phyloP scores from a whole-genome alignment of 2,113 vertebrate species.

The Calypte anna region DNA sequence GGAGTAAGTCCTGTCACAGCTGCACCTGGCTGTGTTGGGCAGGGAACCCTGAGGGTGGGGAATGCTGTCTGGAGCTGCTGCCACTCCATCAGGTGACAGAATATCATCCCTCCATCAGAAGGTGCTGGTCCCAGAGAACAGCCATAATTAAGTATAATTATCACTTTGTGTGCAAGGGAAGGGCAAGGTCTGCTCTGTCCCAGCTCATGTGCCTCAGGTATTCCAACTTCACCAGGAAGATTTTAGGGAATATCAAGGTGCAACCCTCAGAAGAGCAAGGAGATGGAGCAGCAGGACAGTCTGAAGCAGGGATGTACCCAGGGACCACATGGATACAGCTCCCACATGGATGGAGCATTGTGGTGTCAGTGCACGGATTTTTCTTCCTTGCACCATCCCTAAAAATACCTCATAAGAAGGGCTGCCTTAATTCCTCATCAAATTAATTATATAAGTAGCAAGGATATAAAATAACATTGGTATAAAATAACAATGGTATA shows the following conservation, averaged over 20 bases:
- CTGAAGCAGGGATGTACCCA: not conserved
- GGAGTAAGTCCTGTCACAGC: not conserved
- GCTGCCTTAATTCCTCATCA: not conserved
- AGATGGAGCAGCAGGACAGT: not conserved
- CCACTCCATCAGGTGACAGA: not conserved
- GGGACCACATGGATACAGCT: fast-evolving
- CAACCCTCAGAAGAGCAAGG: not conserved
- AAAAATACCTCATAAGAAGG: not conserved
- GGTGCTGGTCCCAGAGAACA: not conserved
- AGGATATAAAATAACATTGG: not conserved
- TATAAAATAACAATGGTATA: not conserved
- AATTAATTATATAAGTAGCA: not conserved
- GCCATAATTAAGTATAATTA: not conserved
- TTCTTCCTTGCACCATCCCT: not conserved
- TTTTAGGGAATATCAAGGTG: not conserved
- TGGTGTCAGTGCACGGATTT: fast-evolving
- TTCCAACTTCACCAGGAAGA: fast-evolving
- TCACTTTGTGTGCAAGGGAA: fast-evolving
- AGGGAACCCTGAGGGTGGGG: not conserved
- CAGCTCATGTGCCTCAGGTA: not conserved
- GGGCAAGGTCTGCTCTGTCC: not conserved
- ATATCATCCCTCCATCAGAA: not conserved
- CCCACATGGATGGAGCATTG: fast-evolving
- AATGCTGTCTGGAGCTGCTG: not conserved
- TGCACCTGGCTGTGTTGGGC: not conserved